Percentiles rank a stretch among this genome's conserved stretches.
phyloP scores from a whole-genome alignment of 2,888 invertebrate species.

The Patella ulyssiponensis region DNA sequence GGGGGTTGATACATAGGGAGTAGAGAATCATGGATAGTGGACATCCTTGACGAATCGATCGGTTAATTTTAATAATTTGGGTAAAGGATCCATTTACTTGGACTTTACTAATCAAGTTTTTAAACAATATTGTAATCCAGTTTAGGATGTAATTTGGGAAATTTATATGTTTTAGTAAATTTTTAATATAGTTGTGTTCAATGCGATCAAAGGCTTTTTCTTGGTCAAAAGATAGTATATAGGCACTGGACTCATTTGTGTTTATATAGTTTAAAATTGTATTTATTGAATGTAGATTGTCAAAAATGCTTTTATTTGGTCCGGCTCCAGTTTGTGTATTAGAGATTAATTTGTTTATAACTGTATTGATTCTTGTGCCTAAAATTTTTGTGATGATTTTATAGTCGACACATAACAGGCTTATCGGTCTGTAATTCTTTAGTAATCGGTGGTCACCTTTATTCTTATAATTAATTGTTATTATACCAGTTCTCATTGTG shows the following conservation, averaged over 20 bases:
- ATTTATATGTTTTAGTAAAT: not conserved
- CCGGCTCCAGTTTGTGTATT: constrained; percentile 1
- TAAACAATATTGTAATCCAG: not conserved
- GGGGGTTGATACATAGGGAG: not conserved
- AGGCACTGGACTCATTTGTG: too few relatives aligned
- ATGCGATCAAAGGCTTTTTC: constrained; percentile 6
- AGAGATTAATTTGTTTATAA: not conserved
- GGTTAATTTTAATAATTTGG: not conserved
- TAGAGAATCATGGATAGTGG: constrained; percentile 5
- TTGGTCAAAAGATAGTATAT: not conserved
- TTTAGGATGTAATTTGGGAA: not conserved
- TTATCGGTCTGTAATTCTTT: not conserved
- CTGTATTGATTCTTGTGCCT: not conserved
- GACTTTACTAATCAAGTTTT: not conserved
- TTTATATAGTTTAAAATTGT: not conserved
- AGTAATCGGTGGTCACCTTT: not conserved
- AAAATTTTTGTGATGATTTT: constrained; percentile 4
- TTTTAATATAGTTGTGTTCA: not conserved
- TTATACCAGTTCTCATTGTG: not conserved
- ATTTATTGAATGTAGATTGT: not conserved
- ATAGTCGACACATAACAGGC: not conserved
- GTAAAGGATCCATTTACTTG: not conserved
- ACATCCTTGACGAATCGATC: not conserved
- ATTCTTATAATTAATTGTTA: not conserved
- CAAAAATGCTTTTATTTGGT: not conserved